Evolutionary conservation across 2,113 vertebrate genomes (phyloP), one percentile per base, ranked within the genome.

Genomic region (Trinectes maculatus): DNA sequence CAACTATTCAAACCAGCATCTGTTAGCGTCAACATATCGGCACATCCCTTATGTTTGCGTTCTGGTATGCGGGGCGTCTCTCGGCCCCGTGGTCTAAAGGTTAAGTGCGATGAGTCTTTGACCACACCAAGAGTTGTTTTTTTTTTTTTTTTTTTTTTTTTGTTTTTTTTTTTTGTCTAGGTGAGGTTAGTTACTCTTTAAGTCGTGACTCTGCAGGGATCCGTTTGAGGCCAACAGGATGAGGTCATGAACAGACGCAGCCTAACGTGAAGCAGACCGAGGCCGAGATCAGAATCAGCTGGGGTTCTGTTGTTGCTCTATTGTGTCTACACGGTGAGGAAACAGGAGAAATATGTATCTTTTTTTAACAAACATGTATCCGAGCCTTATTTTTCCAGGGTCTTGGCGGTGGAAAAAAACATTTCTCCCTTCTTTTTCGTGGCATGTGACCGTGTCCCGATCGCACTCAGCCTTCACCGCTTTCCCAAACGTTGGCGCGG

Each of bases 201-300:
- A 77, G 76, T 42, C 49, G 34, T 57, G 61, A 58, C 67, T 79
- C 77, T 80, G 55, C 57, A 49, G 76, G 73, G 65, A 84, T 44
- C 66, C 31, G 37, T 71, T 60, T 71, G 53, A 70, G 67, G 73
- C 63, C 76, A 80, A 70, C 13, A 24, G 63, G 79, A 81, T 85
- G 79, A 83, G 73, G 70, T 82, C 79, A 79, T 80, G 63, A 63
- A 49, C 70, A 87, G 71, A 77, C 53, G 40, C 79, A 42, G 74
- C 31, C 72, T 83, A 76, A 80, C 64, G 40, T 60, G 63, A 77
- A 84, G 60, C 81, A 62, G 68, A 62, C 71, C 46, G 67, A 83
- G 69, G 57, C 12, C 61, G 47, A 71, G 39, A 57, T 64, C 48
- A 22, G 56, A 68, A 74, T 79, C 73, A 66, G 78, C 73, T 79